phyloP scores from a whole-genome alignment of 2,888 invertebrate genomes.

The Plagodis dolabraria region DNA sequence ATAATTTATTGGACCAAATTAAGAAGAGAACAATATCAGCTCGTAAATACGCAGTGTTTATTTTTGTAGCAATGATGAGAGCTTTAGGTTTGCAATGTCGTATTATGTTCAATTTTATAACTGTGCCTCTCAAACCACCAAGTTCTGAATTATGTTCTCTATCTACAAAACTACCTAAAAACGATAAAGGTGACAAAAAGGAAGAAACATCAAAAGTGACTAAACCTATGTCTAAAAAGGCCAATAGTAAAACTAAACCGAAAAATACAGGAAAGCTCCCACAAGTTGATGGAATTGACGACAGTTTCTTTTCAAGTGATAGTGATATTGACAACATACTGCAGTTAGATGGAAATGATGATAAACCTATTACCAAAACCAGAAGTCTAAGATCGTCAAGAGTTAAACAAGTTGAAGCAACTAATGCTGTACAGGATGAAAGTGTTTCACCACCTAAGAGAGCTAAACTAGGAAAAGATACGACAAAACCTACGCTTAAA shows the following conservation, averaged over 20 bases:
- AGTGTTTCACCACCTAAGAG: constrained; percentile 69
- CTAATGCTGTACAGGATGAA: constrained; percentile 37
- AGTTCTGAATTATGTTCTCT: constrained; percentile 86
- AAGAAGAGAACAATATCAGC: constrained; percentile 85
- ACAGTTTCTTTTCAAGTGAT: constrained; percentile 46
- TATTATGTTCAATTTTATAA: constrained; percentile 91
- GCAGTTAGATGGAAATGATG: constrained; percentile 70
- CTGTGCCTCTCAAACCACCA: constrained; percentile 89
- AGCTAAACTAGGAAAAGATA: constrained; percentile 40
- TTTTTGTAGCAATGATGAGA: constrained; percentile 91
- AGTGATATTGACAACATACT: constrained; percentile 55
- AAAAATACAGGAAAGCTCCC: constrained; percentile 63
- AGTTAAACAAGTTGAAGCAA: constrained; percentile 42
- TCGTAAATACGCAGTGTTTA: constrained; percentile 88
- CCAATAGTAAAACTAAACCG: constrained; percentile 34
- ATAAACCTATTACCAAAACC: constrained; percentile 46
- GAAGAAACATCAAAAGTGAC: constrained; percentile 18
- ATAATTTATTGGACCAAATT: constrained; percentile 84
- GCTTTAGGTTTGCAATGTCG: constrained; percentile 93
- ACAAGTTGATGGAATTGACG: constrained; percentile 85
- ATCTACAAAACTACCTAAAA: constrained; percentile 69
- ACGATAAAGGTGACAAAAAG: constrained; percentile 39
- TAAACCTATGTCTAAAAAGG: constrained; percentile 41
- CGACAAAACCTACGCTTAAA: constrained; percentile 1
- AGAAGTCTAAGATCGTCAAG: constrained; percentile 50